Percentiles rank a stretch among this genome's conserved stretches.
These are phyloP conservation scores for Arion vulgaris DNA, from an alignment of 1,140 invertebrate genomes.

Conservation along the genomic window DNA sequence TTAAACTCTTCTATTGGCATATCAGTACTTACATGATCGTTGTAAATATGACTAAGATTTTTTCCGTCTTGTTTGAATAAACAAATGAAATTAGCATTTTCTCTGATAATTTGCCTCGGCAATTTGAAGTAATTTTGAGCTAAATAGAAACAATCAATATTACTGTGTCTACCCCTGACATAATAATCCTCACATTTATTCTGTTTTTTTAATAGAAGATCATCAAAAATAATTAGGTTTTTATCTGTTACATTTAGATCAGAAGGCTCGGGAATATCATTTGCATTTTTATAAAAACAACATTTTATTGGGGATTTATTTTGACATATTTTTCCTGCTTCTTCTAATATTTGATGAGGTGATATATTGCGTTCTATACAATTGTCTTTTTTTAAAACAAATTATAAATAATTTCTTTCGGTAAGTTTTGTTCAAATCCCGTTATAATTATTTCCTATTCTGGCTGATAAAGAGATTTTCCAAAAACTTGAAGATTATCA, in stretches of 20 bases:
- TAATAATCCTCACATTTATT: conserved; percentile 21
- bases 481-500: not conserved
- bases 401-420: not conserved
- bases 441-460: not conserved
- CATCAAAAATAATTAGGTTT: conserved; percentile 1
- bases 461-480: conserved; percentile 4
- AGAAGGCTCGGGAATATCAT: not conserved
- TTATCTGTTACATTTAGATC: not conserved
- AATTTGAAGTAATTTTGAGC: conserved; percentile 18
- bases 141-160: conserved; percentile 11
- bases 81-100: conserved; percentile 22
- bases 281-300: not conserved
- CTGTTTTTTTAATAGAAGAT: conserved; percentile 7
- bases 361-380: not conserved
- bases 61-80: conserved; percentile 20
- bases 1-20: conserved; percentile 14
- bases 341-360: not conserved
- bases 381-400: not conserved
- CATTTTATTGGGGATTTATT: not conserved
- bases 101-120: conserved; percentile 7
- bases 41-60: conserved; percentile 14
- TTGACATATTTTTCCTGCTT: not conserved
- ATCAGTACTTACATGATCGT: conserved; percentile 12
- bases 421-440: not conserved
- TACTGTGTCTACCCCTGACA: not conserved